Base-by-base conservation (phyloP, 2,888 invertebrate species). In the Drosophila affinis region DNA sequence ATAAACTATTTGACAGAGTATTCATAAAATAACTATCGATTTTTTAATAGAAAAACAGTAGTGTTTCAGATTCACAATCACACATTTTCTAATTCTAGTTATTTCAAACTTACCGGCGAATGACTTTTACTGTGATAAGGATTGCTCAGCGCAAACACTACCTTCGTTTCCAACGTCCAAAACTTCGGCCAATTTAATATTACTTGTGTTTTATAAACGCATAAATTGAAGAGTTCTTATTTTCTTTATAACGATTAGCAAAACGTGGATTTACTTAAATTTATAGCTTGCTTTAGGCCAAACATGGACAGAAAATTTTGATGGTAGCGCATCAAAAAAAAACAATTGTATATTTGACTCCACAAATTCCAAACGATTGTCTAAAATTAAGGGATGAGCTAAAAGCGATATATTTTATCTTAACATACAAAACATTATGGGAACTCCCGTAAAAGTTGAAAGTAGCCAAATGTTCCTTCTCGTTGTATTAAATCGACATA, bases 231-330 rank as follows among this genome's bases (percentile, higher is more conserved):
- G 14, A n/a, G n/a, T 14, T 14, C 6, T 14, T 14, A n/a, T 39
- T n/a, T 39, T n/a, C 14, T n/a, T 39, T 29, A 39, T 48, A 32
- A 39, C 47, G 44, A 62, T 63, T 39, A 72, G 57, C 48, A 24
- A 55, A 75, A 86, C 74, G 78, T 80, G 58, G 68, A 69, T 63
- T 60, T 54, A 82, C 81, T 76, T 55, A 6, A 84, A 83, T 84
- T 82, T 87, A 45, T 57, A 63, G 64, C 61, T 52, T 76, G 78
- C 76, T 76, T 72, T 59, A 61, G 70, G 65, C 74, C 58, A 60
- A 77, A 69, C 65, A 57, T 58, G 56, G 62, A 81, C 81, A 68
- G 69, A 76, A 64, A 82, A 84, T 82, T 87, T 87, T 71, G 84
- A 77, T 60, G 76, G 68, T 78, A 81, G 85, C 74, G 72, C 72